These are phyloP conservation scores for Drosophila baimaii DNA, from an alignment of 1,140 invertebrate genomes.

Conservation along the genomic window DNA sequence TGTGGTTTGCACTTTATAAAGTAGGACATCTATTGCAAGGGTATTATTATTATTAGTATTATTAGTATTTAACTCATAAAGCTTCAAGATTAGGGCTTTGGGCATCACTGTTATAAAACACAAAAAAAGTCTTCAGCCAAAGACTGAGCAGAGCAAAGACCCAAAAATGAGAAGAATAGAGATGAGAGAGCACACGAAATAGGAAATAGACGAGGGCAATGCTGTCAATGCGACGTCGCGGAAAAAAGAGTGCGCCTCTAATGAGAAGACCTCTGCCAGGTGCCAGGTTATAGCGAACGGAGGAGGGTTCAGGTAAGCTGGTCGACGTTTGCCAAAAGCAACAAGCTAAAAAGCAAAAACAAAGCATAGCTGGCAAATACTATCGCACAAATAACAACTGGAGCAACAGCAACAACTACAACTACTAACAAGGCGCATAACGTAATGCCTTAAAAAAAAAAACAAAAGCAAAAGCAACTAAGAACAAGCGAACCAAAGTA, in stretches of 20 bases:
- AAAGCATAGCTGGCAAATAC: slow-evolving; percentile 8
- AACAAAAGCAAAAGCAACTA: background rate
- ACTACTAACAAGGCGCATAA: background rate
- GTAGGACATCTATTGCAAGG: no score
- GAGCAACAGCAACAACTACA: slow-evolving; percentile 7
- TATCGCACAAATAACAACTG: slow-evolving; percentile 1
- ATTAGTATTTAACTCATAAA: no score
- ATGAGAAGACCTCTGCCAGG: background rate
- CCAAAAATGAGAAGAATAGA: background rate
- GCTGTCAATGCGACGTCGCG: slow-evolving; percentile 10
- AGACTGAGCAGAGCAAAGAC: background rate
- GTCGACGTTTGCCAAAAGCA: background rate
- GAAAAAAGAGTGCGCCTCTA: background rate
- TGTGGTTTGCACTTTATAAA: background rate
- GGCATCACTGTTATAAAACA: background rate
- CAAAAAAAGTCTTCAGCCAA: background rate
- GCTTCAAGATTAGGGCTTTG: no score
- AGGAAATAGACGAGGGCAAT: background rate
- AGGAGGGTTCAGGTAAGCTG: background rate
- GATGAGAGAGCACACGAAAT: background rate
- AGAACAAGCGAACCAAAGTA: slow-evolving; percentile 2
- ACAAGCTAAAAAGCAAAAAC: slow-evolving; percentile 5
- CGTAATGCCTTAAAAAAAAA: slow-evolving; percentile 2
- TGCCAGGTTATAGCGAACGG: background rate
- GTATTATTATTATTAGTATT: no score